Evolutionary conservation across 2,888 invertebrate species (phyloP), one percentile per base, ranked within the genome.

Genomic region (Galeruca laticollis): DNA sequence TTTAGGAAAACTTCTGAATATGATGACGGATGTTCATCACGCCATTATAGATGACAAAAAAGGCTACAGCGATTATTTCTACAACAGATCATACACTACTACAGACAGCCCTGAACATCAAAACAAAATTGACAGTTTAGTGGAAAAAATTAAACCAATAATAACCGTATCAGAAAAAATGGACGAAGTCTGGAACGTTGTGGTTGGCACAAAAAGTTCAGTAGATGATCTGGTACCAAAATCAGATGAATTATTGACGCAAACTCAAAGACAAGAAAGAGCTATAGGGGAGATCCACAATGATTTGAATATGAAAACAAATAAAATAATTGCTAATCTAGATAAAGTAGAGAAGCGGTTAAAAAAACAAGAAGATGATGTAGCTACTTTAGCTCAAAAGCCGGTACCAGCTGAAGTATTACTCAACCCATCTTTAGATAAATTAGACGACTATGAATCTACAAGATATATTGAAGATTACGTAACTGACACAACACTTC

Each of bases 131-230:
- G 94, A 95, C 84, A 90, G 89, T 3, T 87, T 95, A 35, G 93
- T 93, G 0, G 91, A 93, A 80, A 93, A 94, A 86, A 94, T 95
- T 82, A 90, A 92, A 75, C 95, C 95, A 0, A 94, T 95, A 87
- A 91, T 94, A 81, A 92, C 91, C 65, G 94, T 95, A 0, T 93
- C 94, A 0, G 94, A 94, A 82, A 95, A 95, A 85, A 95, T 95
- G 94, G 95, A 95, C 79, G 94, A 95, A 85, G 94, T 95, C 3
- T 95, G 95, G 95, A 93, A 94, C 82, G 94, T 95, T 4, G 94
- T 95, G 11, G 94, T 95, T 0, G 95, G 95, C 13, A 95, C 95
- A 2, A 95, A 95, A 82, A 94, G 93, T 79, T 94, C 94, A 0
- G 94, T 95, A 0, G 95, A 95, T 83, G 92, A 94, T 83, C 87